Conservation (phyloP, 1,140 invertebrate genomes). For the Pararge aegeria region DNA sequence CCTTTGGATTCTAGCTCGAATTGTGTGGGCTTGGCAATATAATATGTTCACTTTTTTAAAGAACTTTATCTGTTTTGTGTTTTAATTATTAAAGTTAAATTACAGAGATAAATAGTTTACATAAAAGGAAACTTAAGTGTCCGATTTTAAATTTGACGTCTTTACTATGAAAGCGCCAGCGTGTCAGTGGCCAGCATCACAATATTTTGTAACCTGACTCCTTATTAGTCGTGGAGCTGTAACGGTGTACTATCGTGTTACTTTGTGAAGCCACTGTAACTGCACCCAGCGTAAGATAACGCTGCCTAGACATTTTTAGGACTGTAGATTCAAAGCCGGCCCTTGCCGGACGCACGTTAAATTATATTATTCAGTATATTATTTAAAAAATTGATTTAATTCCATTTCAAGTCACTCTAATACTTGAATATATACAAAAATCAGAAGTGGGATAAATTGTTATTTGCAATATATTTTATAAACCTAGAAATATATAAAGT, state of each 20-base stretch:
- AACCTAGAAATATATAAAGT: no score
- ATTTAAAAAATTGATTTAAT: no score
- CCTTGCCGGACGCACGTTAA: no score
- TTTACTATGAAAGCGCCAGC: not conserved
- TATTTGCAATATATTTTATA: no score
- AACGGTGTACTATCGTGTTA: slow-evolving; percentile 51
- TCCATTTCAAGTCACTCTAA: no score
- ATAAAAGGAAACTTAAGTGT: not conserved
- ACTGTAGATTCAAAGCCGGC: no score
- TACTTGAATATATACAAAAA: not conserved
- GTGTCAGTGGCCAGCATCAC: slow-evolving; percentile 25
- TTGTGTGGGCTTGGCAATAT: no score
- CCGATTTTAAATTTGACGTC: slow-evolving; percentile 2
- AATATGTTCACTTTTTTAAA: no score
- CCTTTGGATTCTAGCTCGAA: not conserved
- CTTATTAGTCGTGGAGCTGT: slow-evolving; percentile 32
- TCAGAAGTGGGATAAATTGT: not conserved
- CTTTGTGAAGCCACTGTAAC: slow-evolving; percentile 18
- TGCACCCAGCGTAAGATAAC: not conserved
- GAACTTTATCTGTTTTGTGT: no score
- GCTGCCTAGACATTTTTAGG: no score
- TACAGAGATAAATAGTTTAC: not conserved
- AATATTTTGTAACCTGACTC: slow-evolving; percentile 70
- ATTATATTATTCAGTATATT: no score
- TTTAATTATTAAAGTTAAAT: not conserved